Base-by-base conservation (phyloP, 2,888 invertebrate species). In the Melinaea menophilus region DNA sequence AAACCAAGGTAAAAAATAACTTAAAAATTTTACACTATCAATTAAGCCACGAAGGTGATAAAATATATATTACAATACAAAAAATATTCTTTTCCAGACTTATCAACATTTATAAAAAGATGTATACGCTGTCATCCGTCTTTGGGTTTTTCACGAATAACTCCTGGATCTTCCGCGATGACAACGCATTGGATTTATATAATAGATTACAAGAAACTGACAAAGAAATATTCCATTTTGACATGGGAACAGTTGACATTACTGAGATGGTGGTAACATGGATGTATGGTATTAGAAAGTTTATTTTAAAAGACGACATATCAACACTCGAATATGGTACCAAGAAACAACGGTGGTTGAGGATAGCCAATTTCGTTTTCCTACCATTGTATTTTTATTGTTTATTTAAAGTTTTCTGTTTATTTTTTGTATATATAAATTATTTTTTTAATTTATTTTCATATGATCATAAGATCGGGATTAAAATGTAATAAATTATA, bases 231-330 rank as follows among this genome's bases (percentile, higher is more conserved):
- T 79, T 67, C 55, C 68, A 72, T 46, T 75, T 70, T 48, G 71
- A 78, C 13, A 62, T 73, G 22, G 37, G 55, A 0, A 59, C 62
- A 0, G 55, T 78, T 0, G 65, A 72, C 5, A 74, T 74, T 73
- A 60, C 55, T 2, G 70, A 73, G 3, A 64, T 63, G 1, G 61
- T 73, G 0, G n/a, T 69, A 0, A 62, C 72, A 0, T 77, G 76
- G 75, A 66, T 65, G 5, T 57, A 73, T 0, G 77, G 78, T 0
- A 48, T 75, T 0, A 66, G 76, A 13, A 76, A 74, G 54, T 75
- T 70, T 54, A 59, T 74, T 0, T 7, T 72, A 0, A 73, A 72
- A 60, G 75, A 75, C 45, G 74, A 71, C 0, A 33, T 73, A 0
- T 67, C 69, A 7, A 48, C 65, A 7, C 75, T 72, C 0, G 61